Conservation (phyloP, 1,140 invertebrate species). For the Sminthurinus signatus region DNA sequence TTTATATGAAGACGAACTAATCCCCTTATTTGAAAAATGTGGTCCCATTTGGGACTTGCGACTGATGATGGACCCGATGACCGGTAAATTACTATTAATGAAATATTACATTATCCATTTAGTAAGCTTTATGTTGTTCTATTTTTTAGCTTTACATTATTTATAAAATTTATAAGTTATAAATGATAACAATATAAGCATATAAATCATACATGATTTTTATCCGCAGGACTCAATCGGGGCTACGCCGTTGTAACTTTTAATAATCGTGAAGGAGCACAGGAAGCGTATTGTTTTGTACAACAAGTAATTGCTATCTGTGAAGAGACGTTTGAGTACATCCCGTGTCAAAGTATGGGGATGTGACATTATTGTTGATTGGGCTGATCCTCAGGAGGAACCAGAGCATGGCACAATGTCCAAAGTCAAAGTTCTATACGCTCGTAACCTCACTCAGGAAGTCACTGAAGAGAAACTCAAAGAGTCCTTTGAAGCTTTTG, state of each 20-base stretch:
- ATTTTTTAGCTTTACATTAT: no score
- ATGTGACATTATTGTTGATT: slow-evolving; percentile 71
- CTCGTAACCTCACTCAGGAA: slow-evolving; percentile 93
- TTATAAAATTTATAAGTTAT: no score
- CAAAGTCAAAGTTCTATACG: slow-evolving; percentile 97
- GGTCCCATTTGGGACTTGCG: slow-evolving; percentile 96
- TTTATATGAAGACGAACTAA: slow-evolving; percentile 91
- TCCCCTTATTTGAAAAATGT: slow-evolving; percentile 95
- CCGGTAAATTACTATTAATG: no score
- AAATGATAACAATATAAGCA: no score
- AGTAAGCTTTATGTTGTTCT: no score
- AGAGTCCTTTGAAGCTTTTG: slow-evolving; percentile 47
- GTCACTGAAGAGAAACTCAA: slow-evolving; percentile 93
- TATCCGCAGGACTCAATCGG: slow-evolving; percentile 65
- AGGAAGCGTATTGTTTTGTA: slow-evolving; percentile 93
- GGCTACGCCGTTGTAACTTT: slow-evolving; percentile 99
- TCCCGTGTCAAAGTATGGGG: slow-evolving; percentile 94
- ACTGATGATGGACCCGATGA: slow-evolving; percentile 99
- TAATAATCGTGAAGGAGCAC: slow-evolving; percentile 82
- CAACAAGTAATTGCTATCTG: slow-evolving; percentile 93
- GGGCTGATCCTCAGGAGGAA: slow-evolving; percentile 99
- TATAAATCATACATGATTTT: no score
- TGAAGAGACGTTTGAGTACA: slow-evolving; percentile 87
- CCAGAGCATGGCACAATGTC: slow-evolving; percentile 98
- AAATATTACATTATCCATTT: no score